Evolutionary conservation across 2,113 vertebrate genomes (phyloP).

Genomic region (Redunca redunca): DNA sequence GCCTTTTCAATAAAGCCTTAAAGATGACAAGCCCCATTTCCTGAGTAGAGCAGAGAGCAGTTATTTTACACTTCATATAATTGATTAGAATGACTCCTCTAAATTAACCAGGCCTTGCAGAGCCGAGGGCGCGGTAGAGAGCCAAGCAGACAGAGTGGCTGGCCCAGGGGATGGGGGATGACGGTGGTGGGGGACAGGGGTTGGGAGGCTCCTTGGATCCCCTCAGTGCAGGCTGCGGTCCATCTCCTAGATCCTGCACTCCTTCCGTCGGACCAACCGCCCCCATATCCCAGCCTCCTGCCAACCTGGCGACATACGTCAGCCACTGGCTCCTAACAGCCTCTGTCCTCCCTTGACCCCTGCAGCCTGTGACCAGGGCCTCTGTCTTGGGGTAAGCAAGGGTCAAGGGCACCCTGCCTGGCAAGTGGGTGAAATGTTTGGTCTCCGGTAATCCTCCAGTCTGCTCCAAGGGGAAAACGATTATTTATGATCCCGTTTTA

Average conservation of each 20-base stretch:
- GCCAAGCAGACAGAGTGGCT: neutral
- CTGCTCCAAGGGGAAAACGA: rapidly evolving
- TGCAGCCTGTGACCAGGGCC: rapidly evolving
- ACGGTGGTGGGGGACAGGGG: rapidly evolving
- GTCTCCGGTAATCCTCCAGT: too few species aligned
- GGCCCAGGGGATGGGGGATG: rapidly evolving
- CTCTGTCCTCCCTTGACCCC: rapidly evolving
- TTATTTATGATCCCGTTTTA: neutral
- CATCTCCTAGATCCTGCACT: neutral
- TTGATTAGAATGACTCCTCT: slow-evolving; percentile 36
- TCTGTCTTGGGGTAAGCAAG: neutral
- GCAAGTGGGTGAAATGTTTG: neutral
- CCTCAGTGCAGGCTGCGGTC: rapidly evolving
- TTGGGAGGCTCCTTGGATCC: neutral
- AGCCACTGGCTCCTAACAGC: neutral
- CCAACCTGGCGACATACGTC: rapidly evolving
- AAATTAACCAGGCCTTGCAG: slow-evolving; percentile 14
- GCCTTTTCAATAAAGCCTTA: slow-evolving; percentile 8
- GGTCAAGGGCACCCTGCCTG: neutral
- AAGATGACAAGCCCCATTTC: neutral
- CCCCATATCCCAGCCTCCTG: neutral
- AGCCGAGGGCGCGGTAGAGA: rapidly evolving
- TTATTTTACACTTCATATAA: slow-evolving; percentile 57
- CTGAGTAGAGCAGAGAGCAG: neutral
- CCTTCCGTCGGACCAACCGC: rapidly evolving